Evolutionary conservation across 1,140 invertebrate genomes (phyloP).

Genomic region (Popillia japonica): DNA sequence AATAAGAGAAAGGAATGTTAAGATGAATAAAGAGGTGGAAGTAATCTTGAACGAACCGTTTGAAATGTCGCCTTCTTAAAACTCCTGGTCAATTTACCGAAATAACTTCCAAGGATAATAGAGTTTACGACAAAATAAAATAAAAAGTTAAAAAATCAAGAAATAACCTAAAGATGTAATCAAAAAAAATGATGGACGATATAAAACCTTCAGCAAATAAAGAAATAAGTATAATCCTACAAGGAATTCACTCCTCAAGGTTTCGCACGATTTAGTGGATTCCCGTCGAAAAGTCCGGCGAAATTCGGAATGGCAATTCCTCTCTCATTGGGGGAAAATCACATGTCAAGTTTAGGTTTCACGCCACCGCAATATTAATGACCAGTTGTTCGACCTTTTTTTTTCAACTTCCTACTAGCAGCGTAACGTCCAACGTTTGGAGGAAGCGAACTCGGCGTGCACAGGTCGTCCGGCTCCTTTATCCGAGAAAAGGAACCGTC

Average conservation of each 20-base stretch:
- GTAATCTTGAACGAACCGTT: background rate
- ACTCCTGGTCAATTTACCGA: no score
- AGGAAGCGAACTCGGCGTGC: background rate
- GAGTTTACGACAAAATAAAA: no score
- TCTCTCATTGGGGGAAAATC: background rate
- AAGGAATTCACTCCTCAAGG: background rate
- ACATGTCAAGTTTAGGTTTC: constrained; percentile 4
- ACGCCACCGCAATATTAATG: constrained; percentile 19
- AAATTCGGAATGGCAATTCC: background rate
- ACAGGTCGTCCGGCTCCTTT: background rate
- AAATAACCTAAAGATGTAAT: no score
- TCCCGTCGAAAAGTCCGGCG: background rate
- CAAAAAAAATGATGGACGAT: no score
- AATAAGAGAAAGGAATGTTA: constrained; percentile 1
- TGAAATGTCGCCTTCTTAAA: no score
- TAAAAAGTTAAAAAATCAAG: no score
- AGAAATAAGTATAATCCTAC: no score
- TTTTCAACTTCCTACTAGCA: background rate
- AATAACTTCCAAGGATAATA: no score
- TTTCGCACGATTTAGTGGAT: background rate
- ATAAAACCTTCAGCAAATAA: no score
- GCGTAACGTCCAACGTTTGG: background rate
- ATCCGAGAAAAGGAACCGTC: constrained; percentile 18
- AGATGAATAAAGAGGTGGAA: background rate
- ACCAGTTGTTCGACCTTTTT: constrained; percentile 11